A percentile compares a stretch with the other conserved stretches of the same genome.
Conservation (phyloP, 2,888 invertebrate species). For the Cristatella mucedo region DNA sequence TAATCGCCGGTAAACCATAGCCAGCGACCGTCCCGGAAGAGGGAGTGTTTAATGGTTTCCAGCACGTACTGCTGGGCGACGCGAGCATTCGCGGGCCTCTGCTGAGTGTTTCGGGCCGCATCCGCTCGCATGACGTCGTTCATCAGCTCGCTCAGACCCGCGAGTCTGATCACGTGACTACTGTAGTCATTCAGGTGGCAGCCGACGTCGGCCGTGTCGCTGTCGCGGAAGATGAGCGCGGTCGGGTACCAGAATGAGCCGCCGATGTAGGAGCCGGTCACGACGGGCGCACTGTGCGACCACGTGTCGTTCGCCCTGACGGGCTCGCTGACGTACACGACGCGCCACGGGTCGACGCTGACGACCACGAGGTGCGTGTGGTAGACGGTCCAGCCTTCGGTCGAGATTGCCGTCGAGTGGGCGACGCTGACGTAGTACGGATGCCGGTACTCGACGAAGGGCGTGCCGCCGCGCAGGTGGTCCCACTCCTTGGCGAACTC, state of each 20-base stretch:
- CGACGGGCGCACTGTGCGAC: constrained; percentile 16
- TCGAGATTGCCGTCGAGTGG: constrained; percentile 14
- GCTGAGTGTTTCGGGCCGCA: no score
- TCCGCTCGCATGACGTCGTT: no score
- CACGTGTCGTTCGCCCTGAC: constrained; percentile 15
- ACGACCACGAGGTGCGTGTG: constrained; percentile 17
- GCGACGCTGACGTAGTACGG: constrained; percentile 18
- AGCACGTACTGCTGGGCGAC: constrained; percentile 5
- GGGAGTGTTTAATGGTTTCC: no score
- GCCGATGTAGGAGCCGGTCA: constrained; percentile 15
- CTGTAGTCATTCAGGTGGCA: constrained; percentile 18
- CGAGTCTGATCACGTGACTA: constrained; percentile 15
- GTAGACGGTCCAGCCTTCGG: no score
- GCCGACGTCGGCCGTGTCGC: constrained; percentile 15
- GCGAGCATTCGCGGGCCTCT: no score
- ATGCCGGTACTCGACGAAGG: constrained; percentile 15
- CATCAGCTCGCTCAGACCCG: constrained; percentile 12
- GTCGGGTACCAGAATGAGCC: constrained; percentile 19
- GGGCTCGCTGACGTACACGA: constrained; percentile 17
- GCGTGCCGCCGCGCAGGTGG: constrained; percentile 18
- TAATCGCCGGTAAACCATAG: no score
- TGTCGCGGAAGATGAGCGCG: constrained; percentile 15
- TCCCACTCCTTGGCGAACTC: constrained; percentile 15
- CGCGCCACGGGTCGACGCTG: constrained; percentile 14
- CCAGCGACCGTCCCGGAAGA: no score